Evolutionary conservation across 2,113 vertebrate genomes (phyloP), one percentile per base, ranked within the genome.

Genomic region (Sinocyclocheilus maitianheensis): DNA sequence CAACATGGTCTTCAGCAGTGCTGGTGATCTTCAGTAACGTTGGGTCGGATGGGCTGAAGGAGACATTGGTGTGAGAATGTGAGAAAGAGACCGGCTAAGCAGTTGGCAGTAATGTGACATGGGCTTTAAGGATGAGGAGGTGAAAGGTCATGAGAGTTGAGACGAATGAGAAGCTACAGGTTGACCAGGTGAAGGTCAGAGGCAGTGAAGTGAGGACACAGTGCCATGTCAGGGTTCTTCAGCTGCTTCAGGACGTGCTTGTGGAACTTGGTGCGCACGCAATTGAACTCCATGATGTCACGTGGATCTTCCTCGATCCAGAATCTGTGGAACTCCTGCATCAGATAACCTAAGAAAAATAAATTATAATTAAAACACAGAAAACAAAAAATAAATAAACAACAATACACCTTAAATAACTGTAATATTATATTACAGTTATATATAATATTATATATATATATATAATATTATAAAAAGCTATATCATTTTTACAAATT

Each of bases 201-300:
- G 91, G 98, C 98, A 86, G 97, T 93, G 87, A 98, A 99, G 88
- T 98, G 98, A 77, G 98, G 98, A 84, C 97, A 99, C 91, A 99
- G 88, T 0, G 97, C 97, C 96, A 96, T 97, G 89, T 99, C 94
- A 16, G 96, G 97, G 91, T 98, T 96, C 94, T 96, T 97, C 88
- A 99, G 96, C 94, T 99, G 97, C 84, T 95, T 96, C 92, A 98
- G 89, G 89, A 98, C 94, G 84, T 92, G 94, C 90, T 95, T 96
- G 93, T 98, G 96, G 91, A 99, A 99, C 93, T 98, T 99, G 93
- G 96, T 96, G 82, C 98, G 96, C 74, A 99, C 96, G 0, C 96
- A 95, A 86, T 98, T 99, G 90, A 99, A 99, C 93, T 99, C 98
- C 98, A 99, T 99, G 93, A 99, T 99, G 92, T 99, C 98, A 91